These are phyloP conservation scores for Himantopus leucocephalus DNA, from an alignment of 2,113 vertebrate genomes.

Conservation along the genomic window DNA sequence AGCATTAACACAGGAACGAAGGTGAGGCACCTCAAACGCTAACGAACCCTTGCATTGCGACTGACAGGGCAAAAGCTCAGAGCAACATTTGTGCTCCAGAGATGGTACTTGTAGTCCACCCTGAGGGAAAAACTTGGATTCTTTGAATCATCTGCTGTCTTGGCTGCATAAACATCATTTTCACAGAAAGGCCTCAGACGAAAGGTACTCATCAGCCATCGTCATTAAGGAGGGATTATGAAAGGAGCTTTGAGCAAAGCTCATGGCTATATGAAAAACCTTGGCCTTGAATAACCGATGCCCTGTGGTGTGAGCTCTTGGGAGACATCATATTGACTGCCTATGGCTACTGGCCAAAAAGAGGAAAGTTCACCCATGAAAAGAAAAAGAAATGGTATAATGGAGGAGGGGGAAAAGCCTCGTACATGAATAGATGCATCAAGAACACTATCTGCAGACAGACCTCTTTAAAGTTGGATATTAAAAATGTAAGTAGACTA, in stretches of 20 bases:
- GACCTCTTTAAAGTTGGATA: not conserved
- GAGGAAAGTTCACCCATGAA: not conserved
- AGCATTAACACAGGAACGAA: not conserved
- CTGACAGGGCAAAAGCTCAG: not conserved
- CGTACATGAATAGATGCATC: not conserved
- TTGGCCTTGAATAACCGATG: not conserved
- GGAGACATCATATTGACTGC: not conserved
- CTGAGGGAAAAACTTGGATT: not conserved
- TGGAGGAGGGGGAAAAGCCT: not conserved
- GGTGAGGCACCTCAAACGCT: not conserved
- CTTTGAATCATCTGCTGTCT: not conserved
- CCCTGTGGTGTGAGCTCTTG: not conserved
- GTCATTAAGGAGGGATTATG: not conserved
- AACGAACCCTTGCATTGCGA: rapidly evolving
- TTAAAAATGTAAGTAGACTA: not conserved
- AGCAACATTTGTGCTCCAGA: not conserved
- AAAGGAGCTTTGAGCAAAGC: not conserved
- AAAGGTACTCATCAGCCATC: not conserved
- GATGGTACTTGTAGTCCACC: not conserved
- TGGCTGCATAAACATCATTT: not conserved
- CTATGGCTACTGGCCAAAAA: not conserved
- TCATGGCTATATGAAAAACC: not conserved
- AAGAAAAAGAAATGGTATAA: not conserved
- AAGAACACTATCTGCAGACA: not conserved
- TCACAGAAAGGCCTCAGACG: not conserved